Percentiles rank a stretch among this genome's conserved stretches.
Conservation (phyloP, 92 coral and sea anemone species). For the Epizoanthus scotinus region DNA sequence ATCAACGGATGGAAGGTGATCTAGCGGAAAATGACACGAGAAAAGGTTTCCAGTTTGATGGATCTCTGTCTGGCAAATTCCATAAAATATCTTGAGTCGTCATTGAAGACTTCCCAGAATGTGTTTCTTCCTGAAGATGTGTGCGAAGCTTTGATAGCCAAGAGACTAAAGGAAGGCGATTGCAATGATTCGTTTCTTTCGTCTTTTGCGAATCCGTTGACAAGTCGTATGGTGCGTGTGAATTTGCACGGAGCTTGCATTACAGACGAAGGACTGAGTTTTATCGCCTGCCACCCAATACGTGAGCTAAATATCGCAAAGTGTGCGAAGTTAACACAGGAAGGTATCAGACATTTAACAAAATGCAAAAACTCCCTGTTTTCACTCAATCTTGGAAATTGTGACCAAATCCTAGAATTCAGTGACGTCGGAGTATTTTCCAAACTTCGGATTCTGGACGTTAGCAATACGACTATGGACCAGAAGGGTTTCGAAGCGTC, state of each 20-base stretch:
- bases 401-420: constrained; percentile 54
- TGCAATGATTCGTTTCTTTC: constrained; percentile 78
- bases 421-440: constrained; percentile 53
- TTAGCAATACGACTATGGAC: constrained; percentile 60
- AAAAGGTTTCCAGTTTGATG: constrained; percentile 61
- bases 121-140: constrained; percentile 79
- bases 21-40: constrained; percentile 57
- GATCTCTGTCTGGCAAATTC: constrained; percentile 77
- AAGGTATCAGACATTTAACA: constrained; percentile 56
- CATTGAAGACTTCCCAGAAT: constrained; percentile 45
- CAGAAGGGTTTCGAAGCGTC: constrained; percentile 56
- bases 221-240: constrained; percentile 72
- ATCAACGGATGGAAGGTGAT: neutral
- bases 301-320: constrained; percentile 76
- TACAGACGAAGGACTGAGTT: constrained; percentile 69
- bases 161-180: constrained; percentile 68
- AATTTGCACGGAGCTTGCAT: constrained; percentile 64
- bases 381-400: constrained; percentile 63
- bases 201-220: constrained; percentile 64
- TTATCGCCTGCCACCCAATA: constrained; percentile 67
- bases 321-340: constrained; percentile 57
- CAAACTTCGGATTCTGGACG: constrained; percentile 62
- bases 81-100: constrained; percentile 65
- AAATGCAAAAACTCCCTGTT: constrained; percentile 68
- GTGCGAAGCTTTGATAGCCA: constrained; percentile 76